phyloP scores from a whole-genome alignment of 2,888 invertebrate genomes.

The Esperia sulphurella region DNA sequence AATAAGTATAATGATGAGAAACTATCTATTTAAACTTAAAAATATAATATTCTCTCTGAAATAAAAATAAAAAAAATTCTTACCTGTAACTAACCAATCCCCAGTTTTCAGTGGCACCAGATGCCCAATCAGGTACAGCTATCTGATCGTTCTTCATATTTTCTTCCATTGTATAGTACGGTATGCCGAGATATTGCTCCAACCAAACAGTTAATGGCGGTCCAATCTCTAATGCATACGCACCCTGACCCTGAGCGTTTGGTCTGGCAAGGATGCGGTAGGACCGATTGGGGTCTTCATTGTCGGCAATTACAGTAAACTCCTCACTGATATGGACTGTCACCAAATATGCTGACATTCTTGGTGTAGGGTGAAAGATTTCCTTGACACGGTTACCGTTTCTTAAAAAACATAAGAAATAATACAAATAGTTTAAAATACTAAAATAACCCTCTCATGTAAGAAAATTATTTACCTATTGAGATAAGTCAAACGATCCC shows the following conservation, averaged over 20 bases:
- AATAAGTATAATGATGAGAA: too few species aligned
- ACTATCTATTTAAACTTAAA: too few species aligned
- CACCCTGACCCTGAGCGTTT: constrained; percentile 55
- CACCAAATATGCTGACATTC: constrained; percentile 91
- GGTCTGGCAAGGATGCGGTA: constrained; percentile 66
- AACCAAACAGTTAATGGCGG: constrained; percentile 61
- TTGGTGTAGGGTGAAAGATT: constrained; percentile 78
- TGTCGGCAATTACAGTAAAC: constrained; percentile 57
- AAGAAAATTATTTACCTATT: too few species aligned
- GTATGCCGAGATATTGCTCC: constrained; percentile 53
- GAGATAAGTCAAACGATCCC: too few species aligned
- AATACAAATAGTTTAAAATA: too few species aligned
- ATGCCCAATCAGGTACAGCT: constrained; percentile 69
- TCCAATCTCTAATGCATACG: constrained; percentile 63
- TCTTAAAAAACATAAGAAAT: constrained; percentile 28
- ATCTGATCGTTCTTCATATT: constrained; percentile 69
- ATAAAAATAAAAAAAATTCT: too few species aligned
- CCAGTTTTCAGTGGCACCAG: constrained; percentile 74
- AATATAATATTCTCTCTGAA: too few species aligned
- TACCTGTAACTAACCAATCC: constrained; percentile 70
- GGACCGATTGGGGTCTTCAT: constrained; percentile 35
- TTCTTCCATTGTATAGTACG: constrained; percentile 56
- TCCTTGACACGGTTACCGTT: constrained; percentile 48
- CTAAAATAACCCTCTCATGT: too few species aligned
- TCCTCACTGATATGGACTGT: constrained; percentile 81